These are phyloP conservation scores for Ichneumon xanthorius DNA, from an alignment of 2,888 invertebrate genomes.

Conservation along the genomic window DNA sequence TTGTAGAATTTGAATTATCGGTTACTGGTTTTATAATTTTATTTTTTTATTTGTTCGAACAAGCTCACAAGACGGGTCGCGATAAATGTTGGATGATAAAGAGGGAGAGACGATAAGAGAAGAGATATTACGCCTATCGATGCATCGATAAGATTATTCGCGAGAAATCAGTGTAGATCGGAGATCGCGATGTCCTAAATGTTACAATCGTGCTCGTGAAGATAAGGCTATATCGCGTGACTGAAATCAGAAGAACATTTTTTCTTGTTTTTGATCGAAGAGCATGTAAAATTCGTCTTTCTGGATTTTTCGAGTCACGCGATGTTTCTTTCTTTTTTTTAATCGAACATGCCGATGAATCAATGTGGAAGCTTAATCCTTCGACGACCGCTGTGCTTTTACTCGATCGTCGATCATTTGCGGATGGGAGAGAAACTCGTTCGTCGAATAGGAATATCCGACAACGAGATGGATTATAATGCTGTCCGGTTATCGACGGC, in stretches of 20 bases:
- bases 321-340: too few relatives aligned
- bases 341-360: too few relatives aligned
- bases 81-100: neutral
- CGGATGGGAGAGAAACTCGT: conserved; percentile 1
- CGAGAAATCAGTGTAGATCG: conserved; percentile 38
- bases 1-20: too few relatives aligned
- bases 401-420: neutral
- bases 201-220: neutral
- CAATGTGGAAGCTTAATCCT: neutral
- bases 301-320: too few relatives aligned
- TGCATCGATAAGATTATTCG: conserved; percentile 40
- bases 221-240: conserved; percentile 17
- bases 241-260: too few relatives aligned
- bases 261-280: too few relatives aligned
- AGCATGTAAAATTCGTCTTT: too few relatives aligned
- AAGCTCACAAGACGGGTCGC: neutral
- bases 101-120: conserved; percentile 2
- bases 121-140: conserved; percentile 8
- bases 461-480: neutral
- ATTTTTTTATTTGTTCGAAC: conserved; percentile 6
- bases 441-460: conserved; percentile 5
- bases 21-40: conserved; percentile 43
- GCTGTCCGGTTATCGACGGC: neutral
- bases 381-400: neutral
- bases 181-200: conserved; percentile 43